phyloP scores from a whole-genome alignment of 1,140 invertebrate genomes.

The Pristionchus pacificus region DNA sequence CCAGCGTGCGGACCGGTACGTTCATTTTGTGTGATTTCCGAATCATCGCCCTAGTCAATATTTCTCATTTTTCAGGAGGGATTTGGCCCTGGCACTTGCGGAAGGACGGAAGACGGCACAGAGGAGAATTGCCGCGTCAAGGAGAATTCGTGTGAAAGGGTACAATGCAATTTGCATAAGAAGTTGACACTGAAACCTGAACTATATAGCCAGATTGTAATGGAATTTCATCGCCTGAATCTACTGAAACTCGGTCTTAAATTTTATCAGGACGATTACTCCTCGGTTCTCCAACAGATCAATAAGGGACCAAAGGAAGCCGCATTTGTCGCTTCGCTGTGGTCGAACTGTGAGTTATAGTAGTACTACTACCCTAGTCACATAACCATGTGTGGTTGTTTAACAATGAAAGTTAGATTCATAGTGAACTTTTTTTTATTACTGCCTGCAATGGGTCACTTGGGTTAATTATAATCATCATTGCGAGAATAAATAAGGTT shows the following conservation, averaged over 20 bases:
- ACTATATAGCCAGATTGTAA: too few species aligned
- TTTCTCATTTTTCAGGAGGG: neutral
- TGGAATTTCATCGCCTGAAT: too few species aligned
- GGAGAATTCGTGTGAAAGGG: neutral
- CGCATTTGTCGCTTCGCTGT: neutral
- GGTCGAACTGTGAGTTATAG: neutral
- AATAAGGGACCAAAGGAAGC: neutral
- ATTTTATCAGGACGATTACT: neutral
- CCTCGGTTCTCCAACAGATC: neutral
- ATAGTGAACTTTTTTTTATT: too few species aligned
- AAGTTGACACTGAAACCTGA: too few species aligned
- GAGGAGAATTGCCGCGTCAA: neutral
- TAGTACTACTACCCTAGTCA: too few species aligned
- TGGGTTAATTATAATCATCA: too few species aligned
- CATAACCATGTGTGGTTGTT: too few species aligned
- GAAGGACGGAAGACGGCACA: neutral
- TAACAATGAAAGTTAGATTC: too few species aligned
- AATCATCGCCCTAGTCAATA: neutral
- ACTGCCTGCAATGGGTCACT: neutral
- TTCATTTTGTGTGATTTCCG: too few species aligned
- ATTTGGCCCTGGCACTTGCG: neutral
- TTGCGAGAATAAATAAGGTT: too few species aligned
- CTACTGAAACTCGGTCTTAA: too few species aligned
- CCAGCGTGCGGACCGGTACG: neutral
- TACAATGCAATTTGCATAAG: neutral